phyloP scores from a whole-genome alignment of 1,140 invertebrate species.

The Leucophenga varia region DNA sequence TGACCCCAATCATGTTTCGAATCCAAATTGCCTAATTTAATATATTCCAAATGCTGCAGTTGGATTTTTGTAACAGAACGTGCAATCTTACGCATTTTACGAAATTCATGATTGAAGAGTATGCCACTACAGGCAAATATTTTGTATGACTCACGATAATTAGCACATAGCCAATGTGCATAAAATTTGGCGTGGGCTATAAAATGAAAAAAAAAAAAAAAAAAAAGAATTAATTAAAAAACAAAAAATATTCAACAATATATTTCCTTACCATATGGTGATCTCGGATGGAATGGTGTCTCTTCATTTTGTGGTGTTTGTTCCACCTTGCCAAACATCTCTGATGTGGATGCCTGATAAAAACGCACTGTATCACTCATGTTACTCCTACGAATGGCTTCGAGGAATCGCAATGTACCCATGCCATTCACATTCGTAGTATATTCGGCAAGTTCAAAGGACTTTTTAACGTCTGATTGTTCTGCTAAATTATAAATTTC shows the following conservation, averaged over 20 bases:
- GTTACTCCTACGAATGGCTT: slow-evolving; percentile 92
- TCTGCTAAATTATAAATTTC: slow-evolving; percentile 99
- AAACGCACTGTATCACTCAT: slow-evolving; percentile 85
- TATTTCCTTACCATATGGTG: slow-evolving; percentile 99
- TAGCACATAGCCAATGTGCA: slow-evolving; percentile 97
- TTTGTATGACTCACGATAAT: slow-evolving; percentile 96
- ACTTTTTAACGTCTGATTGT: slow-evolving; percentile 98
- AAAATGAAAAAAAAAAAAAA: slow-evolving; percentile 1
- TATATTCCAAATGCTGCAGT: slow-evolving; percentile 79
- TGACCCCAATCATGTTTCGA: slow-evolving; percentile 99
- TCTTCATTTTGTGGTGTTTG: slow-evolving; percentile 97
- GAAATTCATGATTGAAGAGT: slow-evolving; percentile 99
- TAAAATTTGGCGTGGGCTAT: slow-evolving; percentile 99
- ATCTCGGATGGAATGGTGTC: slow-evolving; percentile 98
- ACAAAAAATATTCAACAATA: no score
- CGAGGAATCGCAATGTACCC: slow-evolving; percentile 92
- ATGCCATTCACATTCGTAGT: slow-evolving; percentile 98
- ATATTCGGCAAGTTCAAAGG: slow-evolving; percentile 97
- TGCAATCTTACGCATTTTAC: slow-evolving; percentile 96
- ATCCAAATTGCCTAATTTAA: slow-evolving; percentile 96
- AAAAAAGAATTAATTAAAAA: not conserved
- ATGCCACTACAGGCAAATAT: slow-evolving; percentile 99
- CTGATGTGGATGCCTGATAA: slow-evolving; percentile 98
- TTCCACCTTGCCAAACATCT: slow-evolving; percentile 96
- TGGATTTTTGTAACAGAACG: slow-evolving; percentile 95